A percentile compares a stretch with the other conserved stretches of the same genome.
These are phyloP conservation scores for Netelia melanura DNA, from an alignment of 2,888 invertebrate species.

Conservation along the genomic window DNA sequence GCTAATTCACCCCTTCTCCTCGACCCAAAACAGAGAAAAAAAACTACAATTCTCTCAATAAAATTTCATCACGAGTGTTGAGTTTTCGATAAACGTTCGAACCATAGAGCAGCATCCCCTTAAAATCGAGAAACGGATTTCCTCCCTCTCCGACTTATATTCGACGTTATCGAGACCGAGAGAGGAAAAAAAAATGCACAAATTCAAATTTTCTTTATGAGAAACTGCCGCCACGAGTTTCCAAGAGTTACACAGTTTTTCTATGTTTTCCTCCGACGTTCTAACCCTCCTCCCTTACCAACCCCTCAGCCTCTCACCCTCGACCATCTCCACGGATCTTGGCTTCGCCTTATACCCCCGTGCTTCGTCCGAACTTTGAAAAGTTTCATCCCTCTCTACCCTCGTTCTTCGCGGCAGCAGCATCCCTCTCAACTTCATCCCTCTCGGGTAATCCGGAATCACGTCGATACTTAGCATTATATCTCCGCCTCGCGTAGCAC, in stretches of 20 bases:
- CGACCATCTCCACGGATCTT: neutral
- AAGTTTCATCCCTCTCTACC: conserved; percentile 33
- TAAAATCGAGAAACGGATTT: neutral
- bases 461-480: conserved; percentile 58
- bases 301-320: neutral
- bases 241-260: conserved; percentile 36
- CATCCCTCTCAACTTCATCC: conserved; percentile 25
- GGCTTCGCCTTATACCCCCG: conserved; percentile 31
- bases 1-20: too few species aligned
- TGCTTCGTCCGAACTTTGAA: conserved; percentile 48
- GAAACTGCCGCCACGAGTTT: conserved; percentile 36
- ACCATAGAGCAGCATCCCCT: neutral
- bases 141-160: neutral
- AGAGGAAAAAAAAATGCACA: conserved; percentile 10
- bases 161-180: neutral
- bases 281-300: neutral
- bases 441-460: conserved; percentile 56
- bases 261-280: conserved; percentile 15
- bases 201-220: conserved; percentile 29
- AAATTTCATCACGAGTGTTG: too few species aligned
- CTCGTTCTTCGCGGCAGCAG: neutral
- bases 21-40: too few species aligned
- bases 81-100: too few species aligned
- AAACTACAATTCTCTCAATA: too few species aligned
- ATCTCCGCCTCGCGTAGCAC: neutral